These are phyloP conservation scores for Stichodactyla helianthus DNA, from an alignment of 64 coral and sea anemone species.

Conservation along the genomic window DNA sequence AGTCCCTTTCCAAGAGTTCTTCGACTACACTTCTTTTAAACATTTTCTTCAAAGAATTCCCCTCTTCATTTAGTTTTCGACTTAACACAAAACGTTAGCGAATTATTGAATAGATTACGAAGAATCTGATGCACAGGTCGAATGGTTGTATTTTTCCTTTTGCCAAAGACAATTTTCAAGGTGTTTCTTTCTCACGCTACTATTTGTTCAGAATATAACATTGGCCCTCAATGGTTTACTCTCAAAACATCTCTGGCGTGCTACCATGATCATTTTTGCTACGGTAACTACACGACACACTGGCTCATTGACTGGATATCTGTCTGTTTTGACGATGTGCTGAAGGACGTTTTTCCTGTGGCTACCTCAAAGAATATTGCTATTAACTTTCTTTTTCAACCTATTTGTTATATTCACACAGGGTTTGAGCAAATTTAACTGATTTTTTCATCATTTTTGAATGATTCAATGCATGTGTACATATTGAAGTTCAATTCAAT, in stretches of 20 bases:
- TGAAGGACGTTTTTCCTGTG: neutral
- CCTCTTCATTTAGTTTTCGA: neutral
- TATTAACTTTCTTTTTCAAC: too few species aligned
- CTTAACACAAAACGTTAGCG: neutral
- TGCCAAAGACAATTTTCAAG: neutral
- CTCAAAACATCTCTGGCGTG: neutral
- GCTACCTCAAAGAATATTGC: too few species aligned
- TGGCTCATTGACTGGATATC: neutral
- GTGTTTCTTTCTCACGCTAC: slow-evolving; percentile 15
- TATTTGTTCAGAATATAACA: slow-evolving; percentile 17
- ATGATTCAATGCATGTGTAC: too few species aligned
- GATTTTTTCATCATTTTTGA: too few species aligned
- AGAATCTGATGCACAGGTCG: neutral
- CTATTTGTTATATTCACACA: too few species aligned
- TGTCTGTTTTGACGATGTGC: neutral
- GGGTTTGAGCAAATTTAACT: too few species aligned
- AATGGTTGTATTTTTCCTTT: neutral
- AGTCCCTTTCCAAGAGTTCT: too few species aligned
- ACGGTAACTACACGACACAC: neutral
- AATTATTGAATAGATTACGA: neutral
- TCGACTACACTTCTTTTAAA: neutral
- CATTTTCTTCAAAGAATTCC: neutral
- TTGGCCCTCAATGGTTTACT: neutral
- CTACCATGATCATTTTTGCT: neutral
- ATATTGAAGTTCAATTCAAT: too few species aligned